Base-by-base conservation (phyloP, 2,888 invertebrate species). In the Cepaea hortensis region DNA sequence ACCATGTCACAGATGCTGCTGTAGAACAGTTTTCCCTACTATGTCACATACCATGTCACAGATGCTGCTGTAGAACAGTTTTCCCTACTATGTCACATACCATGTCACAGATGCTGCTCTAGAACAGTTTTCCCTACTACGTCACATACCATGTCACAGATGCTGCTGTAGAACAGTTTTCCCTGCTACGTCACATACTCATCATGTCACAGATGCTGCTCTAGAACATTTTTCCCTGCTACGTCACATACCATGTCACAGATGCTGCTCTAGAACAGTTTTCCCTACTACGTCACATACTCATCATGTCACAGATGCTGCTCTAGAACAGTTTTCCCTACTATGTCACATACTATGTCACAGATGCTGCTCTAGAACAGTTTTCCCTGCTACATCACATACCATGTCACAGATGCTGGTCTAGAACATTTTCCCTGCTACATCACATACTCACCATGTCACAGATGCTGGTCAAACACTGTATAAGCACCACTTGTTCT, bases 401-500 rank as follows among this genome's bases (percentile, higher is more conserved):
- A 55, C 55, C 55, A 55, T 55, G 55, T 55, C 55, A 55, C 55
- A 55, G 55, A 55, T 55, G 55, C 55, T n/a, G n/a, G n/a, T n/a
- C n/a, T n/a, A n/a, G n/a, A n/a, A n/a, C 55, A 55, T 55, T 4
- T 55, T 55, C 55, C 55, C 55, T 55, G 55, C 55, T 9, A 55
- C 6, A 0, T 46, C 6, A 72, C 48, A 6, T 46, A 90, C 93
- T 89, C 82, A 94, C 94, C 91, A 94, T 90, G 84, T 94, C 94
- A 18, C 91, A 90, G 23, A 93, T 91, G 90, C 93, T 93, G 3
- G 93, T 93, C 81, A 94, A 90, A 88, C 94, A 94, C 89, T 94
- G 94, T 7, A 94, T 90, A 3, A 94, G 89, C 35, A 94, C 92
- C 48, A 94, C 92, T 87, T 94, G 94, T 88, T 94, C 94, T 81